phyloP scores from a whole-genome alignment of 2,888 invertebrate species.

The Latrodectus hesperus region DNA sequence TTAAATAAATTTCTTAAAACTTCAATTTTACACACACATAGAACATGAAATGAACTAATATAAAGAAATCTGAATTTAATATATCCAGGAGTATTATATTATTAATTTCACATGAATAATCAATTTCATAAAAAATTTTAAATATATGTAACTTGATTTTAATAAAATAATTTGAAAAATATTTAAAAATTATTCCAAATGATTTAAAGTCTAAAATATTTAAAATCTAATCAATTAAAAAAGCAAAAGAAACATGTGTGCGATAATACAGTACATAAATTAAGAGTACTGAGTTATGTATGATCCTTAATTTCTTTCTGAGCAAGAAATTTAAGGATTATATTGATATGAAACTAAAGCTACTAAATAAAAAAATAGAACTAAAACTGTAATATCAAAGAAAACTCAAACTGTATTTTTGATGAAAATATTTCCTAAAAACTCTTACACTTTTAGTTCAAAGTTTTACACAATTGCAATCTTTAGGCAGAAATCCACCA shows the following conservation, averaged over 20 bases:
- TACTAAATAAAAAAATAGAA: not conserved
- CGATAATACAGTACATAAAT: not conserved
- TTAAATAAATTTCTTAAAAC: not conserved
- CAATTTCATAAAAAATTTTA: not conserved
- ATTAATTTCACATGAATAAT: not conserved
- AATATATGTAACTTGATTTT: not conserved
- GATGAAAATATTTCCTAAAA: not conserved
- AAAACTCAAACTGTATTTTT: conserved; percentile 11
- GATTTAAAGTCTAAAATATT: not conserved
- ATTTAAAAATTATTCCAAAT: too few species aligned
- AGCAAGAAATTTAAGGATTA: not conserved
- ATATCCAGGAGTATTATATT: not conserved
- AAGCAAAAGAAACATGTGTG: not conserved
- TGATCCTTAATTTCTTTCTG: not conserved
- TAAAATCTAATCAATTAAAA: not conserved
- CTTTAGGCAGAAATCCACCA: conserved; percentile 6
- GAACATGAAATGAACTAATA: not conserved
- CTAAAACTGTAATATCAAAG: not conserved
- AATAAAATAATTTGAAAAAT: not conserved
- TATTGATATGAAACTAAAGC: not conserved
- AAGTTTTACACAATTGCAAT: not conserved
- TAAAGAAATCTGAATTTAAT: not conserved
- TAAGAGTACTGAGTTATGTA: not conserved
- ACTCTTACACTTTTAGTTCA: not conserved
- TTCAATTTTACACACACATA: not conserved